These are phyloP conservation scores for Eledone cirrhosa DNA, from an alignment of 2,888 invertebrate species.

Conservation along the genomic window DNA sequence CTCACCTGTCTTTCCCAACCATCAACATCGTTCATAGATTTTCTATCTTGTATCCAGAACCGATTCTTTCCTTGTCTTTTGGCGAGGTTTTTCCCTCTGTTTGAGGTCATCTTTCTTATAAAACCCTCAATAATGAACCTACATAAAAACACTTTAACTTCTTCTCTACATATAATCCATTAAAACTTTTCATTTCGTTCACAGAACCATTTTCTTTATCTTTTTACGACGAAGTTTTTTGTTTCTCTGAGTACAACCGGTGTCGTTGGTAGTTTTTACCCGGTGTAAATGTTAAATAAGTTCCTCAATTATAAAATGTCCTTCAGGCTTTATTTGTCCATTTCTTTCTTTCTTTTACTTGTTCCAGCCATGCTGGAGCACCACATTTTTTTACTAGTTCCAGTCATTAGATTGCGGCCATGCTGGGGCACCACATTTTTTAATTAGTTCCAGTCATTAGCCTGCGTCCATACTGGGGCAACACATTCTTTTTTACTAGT, in stretches of 20 bases:
- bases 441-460: too few species aligned
- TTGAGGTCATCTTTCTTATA: not conserved
- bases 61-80: not conserved
- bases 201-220: not conserved
- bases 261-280: not conserved
- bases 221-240: not conserved
- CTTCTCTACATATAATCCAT: not conserved
- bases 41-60: not conserved
- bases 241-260: not conserved
- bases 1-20: conserved; percentile 31
- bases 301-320: not conserved
- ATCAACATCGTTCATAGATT: conserved; percentile 29
- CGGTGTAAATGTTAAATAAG: not conserved
- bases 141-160: not conserved
- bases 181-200: not conserved
- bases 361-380: too few species aligned
- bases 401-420: too few species aligned
- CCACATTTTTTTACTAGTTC: too few species aligned
- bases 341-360: not conserved
- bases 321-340: not conserved
- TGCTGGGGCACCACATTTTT: too few species aligned
- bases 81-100: not conserved
- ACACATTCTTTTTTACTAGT: too few species aligned
- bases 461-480: too few species aligned
- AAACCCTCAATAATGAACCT: too few species aligned